Evolutionary conservation across 1,140 invertebrate species (phyloP), one percentile per base, ranked within the genome.

Genomic region (Euwallacea similis): DNA sequence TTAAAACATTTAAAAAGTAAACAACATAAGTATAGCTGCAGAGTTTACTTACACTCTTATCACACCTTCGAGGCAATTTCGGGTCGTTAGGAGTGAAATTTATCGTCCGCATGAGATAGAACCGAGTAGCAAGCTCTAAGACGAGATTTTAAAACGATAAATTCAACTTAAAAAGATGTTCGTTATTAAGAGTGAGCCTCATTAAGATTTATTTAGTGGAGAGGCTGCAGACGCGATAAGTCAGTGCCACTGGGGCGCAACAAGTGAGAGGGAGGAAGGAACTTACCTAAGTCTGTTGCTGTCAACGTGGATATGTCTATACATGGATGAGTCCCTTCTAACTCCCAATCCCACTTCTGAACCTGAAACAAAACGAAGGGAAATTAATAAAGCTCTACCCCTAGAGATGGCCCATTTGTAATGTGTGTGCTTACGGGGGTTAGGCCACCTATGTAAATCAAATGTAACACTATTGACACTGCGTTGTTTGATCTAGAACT

Each of bases 131-230:
- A 33, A 33, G 21, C 21, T 33, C 21, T 33, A 1, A 33, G 46
- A 56, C 21, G 55, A 33, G 55, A 56, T 56, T 56, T 56, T 56
- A 56, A 56, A 56, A 13, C 55, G 21, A 33, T 56, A 56, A 56
- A 56, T 56, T 33, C 55, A 15, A 15, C 10, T 33, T 56, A 13
- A 56, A 56, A 56, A 56, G 47, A 43, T 62, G 59, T 62, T 61
- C 58, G 6, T 63, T 69, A 61, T 69, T 69, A 61, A 16, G 43
- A 62, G 21, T 53, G 59, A 54, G 42, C 33, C 50, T 53, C 67
- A 69, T 69, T 69, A 69, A 50, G 67, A 69, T 69, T 69, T 69
- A 69, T 69, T 53, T 61, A 61, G 58, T 62, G 58, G 21, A 44
- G 58, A 15, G 47, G 44, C 60, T 21, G 59, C 59, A 50, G 50